These are phyloP conservation scores for Austrofundulus limnaeus DNA, from an alignment of 2,113 vertebrate genomes.

Conservation along the genomic window DNA sequence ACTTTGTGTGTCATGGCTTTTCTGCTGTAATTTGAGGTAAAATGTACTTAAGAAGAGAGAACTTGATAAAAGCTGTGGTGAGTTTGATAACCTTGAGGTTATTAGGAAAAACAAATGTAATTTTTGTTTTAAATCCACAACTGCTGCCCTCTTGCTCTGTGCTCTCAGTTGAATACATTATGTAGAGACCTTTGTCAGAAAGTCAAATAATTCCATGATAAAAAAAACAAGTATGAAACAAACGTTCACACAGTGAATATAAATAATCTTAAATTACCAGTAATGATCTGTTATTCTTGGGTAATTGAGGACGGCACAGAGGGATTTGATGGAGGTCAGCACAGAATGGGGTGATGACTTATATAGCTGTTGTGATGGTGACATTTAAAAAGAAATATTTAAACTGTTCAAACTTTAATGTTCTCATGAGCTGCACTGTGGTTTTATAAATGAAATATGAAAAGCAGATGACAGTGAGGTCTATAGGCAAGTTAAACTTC, in stretches of 20 bases:
- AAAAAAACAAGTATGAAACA: constrained; percentile 15
- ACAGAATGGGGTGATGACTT: background rate
- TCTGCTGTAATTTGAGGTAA: constrained; percentile 22
- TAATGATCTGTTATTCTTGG: constrained; percentile 17
- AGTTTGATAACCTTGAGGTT: constrained; percentile 12
- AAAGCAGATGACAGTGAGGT: constrained; percentile 40
- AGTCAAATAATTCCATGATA: constrained; percentile 6
- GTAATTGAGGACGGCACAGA: constrained; percentile 25
- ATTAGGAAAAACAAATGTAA: too few species aligned
- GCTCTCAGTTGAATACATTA: constrained; percentile 41
- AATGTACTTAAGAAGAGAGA: constrained; percentile 12
- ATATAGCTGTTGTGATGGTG: background rate
- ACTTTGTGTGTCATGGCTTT: constrained; percentile 28
- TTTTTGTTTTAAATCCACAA: background rate
- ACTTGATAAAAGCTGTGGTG: constrained; percentile 22
- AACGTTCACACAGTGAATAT: constrained; percentile 20
- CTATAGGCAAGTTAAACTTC: constrained; percentile 26
- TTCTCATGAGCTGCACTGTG: constrained; percentile 2
- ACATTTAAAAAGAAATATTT: constrained; percentile 24
- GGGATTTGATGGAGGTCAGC: constrained; percentile 24
- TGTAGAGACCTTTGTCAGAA: constrained; percentile 27
- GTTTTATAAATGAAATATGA: constrained; percentile 28
- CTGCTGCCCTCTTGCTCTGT: constrained; percentile 14
- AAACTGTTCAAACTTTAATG: constrained; percentile 4
- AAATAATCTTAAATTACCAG: constrained; percentile 31